These are phyloP conservation scores for Enchytraeus crypticus DNA, from an alignment of 2,888 invertebrate genomes.

Conservation along the genomic window DNA sequence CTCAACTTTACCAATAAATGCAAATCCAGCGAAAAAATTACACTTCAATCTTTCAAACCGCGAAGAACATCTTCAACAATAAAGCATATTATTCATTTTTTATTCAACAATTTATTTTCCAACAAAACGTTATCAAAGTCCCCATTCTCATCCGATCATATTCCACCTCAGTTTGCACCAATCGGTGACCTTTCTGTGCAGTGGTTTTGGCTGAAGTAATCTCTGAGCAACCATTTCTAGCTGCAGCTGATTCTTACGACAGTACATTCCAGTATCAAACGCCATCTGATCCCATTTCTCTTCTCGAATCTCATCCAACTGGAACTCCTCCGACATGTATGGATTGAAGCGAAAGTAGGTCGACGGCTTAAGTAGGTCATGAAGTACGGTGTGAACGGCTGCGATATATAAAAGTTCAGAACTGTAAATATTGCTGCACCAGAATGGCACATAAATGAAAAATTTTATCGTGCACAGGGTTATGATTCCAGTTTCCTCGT, in stretches of 20 bases:
- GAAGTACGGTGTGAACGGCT: slow-evolving; percentile 57
- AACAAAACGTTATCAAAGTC: no score
- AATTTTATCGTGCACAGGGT: no score
- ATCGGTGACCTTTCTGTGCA: slow-evolving; percentile 28
- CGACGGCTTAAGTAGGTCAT: slow-evolving; percentile 54
- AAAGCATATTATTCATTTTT: no score
- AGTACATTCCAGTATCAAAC: slow-evolving; percentile 69
- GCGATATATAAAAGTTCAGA: slow-evolving; percentile 25
- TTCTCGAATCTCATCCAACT: slow-evolving; percentile 70
- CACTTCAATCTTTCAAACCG: no score
- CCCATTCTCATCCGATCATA: background rate
- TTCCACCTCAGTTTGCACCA: slow-evolving; percentile 6
- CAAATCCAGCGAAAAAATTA: no score
- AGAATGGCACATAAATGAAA: no score
- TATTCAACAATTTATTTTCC: no score
- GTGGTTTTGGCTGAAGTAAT: slow-evolving; percentile 28
- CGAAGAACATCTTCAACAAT: no score
- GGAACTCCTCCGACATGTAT: slow-evolving; percentile 67
- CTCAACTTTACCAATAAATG: no score
- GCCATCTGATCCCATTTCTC: slow-evolving; percentile 63
- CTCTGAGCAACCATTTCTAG: slow-evolving; percentile 40
- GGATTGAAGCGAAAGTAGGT: slow-evolving; percentile 81
- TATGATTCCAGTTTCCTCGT: no score
- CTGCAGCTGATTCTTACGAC: slow-evolving; percentile 70
- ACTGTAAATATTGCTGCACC: no score